Base-by-base conservation (phyloP, 2,797 vertebrate genomes). In the Muscicapa striata region DNA sequence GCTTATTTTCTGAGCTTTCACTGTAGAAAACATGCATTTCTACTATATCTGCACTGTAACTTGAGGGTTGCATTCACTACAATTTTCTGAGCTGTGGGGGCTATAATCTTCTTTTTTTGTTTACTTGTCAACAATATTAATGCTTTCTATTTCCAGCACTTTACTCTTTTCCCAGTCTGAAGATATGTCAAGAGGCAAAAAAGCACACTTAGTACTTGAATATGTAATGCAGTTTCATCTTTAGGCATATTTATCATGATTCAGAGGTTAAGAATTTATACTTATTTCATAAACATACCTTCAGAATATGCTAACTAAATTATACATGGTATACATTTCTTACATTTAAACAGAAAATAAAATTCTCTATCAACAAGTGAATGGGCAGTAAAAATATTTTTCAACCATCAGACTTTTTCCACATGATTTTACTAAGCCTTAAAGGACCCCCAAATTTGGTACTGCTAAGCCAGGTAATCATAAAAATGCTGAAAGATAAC, bases 51-150 rank as follows among this genome's bases (percentile, higher is more conserved):
- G 48, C 45, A 46, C 57, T 43, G 66, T 57, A 87, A 77, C 75
- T 87, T 89, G 13, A 79, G 75, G 68, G 45, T 57, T 87, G 75
- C 38, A 32, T 77, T 94, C 81, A 43, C 64, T 70, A 64, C 81
- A 52, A 46, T 85, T 89, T 92, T 66, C 84, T 87, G 41, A 94
- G 89, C 91, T 87, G 8, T 46, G 75, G 61, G 61, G 72, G 68
- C 52, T 84, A 87, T 85, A 93, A 96, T 96, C 95, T 85, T 90
- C 75, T 64, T 91, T 95, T 95, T 94, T 91, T 95, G 93, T 95
- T 96, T 96, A 92, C 96, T 91, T 92, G 84, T 94, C 94, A 96
- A 87, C 94, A 89, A 85, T 87, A 93, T 83, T 92, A 96, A 92
- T 95, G 73, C 72, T 83, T 95, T 93, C 95, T 89, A 74, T 92